A percentile compares a stretch with the other conserved stretches of the same genome.
Evolutionary conservation across 2,797 vertebrate genomes (phyloP).

Genomic region (Enteromius radiatus): DNA sequence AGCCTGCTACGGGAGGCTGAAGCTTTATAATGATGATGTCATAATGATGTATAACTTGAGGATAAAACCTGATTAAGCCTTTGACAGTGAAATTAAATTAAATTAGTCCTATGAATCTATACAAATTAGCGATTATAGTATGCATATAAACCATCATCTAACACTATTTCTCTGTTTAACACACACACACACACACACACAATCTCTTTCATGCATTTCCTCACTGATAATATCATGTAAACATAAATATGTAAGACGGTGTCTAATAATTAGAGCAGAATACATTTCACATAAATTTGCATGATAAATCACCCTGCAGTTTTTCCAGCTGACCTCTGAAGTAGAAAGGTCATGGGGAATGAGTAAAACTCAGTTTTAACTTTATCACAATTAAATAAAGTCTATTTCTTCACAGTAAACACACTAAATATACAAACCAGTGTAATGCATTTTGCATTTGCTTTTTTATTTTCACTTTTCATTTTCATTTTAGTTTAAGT

Average conservation of each 20-base stretch:
- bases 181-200: background rate
- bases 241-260: conserved; percentile 5
- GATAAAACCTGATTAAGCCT: conserved; percentile 40
- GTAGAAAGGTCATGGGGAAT: background rate
- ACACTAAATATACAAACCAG: background rate
- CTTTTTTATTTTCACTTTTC: background rate
- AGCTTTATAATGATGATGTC: conserved; percentile 34
- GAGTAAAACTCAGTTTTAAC: background rate
- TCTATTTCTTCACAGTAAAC: background rate
- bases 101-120: conserved; percentile 17
- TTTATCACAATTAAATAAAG: background rate
- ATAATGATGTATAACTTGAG: conserved; percentile 41
- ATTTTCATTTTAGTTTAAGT: background rate
- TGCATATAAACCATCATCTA: background rate
- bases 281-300: conserved; percentile 8
- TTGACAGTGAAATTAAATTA: conserved; percentile 34
- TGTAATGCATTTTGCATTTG: background rate
- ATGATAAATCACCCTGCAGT: conserved; percentile 7
- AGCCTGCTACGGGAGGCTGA: conserved; percentile 16
- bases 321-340: conserved; percentile 12
- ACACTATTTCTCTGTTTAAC: background rate
- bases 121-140: background rate
- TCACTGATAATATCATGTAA: background rate
- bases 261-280: conserved; percentile 22
- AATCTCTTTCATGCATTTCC: background rate